Base-by-base conservation (phyloP, 2,888 invertebrate genomes). In the Dorcus hopei region DNA sequence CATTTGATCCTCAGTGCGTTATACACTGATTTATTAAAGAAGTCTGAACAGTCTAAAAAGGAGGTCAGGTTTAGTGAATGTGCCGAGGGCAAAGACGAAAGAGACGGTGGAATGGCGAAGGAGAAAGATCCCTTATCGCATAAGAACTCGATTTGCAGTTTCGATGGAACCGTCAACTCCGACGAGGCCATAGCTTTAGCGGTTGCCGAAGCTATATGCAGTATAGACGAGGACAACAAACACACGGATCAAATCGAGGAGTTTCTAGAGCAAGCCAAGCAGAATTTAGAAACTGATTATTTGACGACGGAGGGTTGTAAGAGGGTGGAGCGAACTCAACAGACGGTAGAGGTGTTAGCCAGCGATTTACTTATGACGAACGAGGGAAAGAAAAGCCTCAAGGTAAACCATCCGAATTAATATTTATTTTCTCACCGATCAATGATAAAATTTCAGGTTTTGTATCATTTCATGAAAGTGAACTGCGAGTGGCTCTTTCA, bases 141-240 rank as follows among this genome's bases (percentile, higher is more conserved):
- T 45, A 65, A 58, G 56, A 67, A 64, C 59, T 70, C 72, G 2
- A 62, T 68, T 4, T 64, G 62, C 11, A 74, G 69, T 59, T 62
- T 63, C 39, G 71, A 73, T 47, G 71, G 65, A 3, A 60, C 65
- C 9, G 61, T 61, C 23, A 72, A 65, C 50, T 64, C 72, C 11
- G 60, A 64, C 16, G 72, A 70, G 0, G 81, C 83, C 0, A 82
- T 87, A 49, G 89, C 89, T 0, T 81, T 87, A n/a, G 87, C 89
- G 0, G 77, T 90, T 6, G 89, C 90, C 0, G 92, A 93, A 76
- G 88, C 90, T 0, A 80, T 92, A 9, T 92, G 92, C 71, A 87
- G 86, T 19, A 85, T 92, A 51, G 91, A 91, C 72, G 90, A 90
- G 68, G 89, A 90, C 59, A 86, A 90, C 71, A 90, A 90, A 67